Conservation (phyloP, 2,888 invertebrate genomes). For the Hoplodrina blanda region DNA sequence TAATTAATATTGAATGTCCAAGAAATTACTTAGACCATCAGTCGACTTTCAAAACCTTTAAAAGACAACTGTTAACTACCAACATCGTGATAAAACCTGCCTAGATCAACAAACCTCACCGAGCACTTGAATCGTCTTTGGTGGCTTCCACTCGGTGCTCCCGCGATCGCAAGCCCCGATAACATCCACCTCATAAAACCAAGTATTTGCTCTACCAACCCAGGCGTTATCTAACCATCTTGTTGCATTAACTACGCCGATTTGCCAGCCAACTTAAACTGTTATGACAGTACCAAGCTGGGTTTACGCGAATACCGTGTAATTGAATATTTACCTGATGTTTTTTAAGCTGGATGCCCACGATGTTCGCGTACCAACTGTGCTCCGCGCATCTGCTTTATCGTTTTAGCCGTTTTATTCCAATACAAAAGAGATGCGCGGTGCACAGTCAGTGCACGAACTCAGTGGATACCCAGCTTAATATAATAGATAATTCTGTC, state of each 20-base stretch:
- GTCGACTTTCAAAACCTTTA: neutral
- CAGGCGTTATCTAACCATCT: slow-evolving; percentile 60
- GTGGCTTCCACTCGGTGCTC: slow-evolving; percentile 52
- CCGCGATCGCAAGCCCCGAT: slow-evolving; percentile 50
- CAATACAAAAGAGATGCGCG: neutral
- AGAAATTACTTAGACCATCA: too few relatives aligned
- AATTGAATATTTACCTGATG: slow-evolving; percentile 57
- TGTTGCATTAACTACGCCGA: slow-evolving; percentile 61
- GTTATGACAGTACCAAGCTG: slow-evolving; percentile 44
- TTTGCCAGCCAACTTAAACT: slow-evolving; percentile 57
- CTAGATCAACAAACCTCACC: slow-evolving; percentile 32
- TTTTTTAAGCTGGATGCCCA: slow-evolving; percentile 14
- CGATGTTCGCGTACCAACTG: neutral
- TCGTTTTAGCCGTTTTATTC: neutral
- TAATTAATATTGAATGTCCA: too few relatives aligned
- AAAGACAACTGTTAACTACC: slow-evolving; percentile 5
- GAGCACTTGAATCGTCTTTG: slow-evolving; percentile 47
- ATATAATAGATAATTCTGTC: slow-evolving; percentile 3
- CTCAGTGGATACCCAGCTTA: slow-evolving; percentile 1
- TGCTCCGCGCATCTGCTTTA: neutral
- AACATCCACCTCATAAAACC: slow-evolving; percentile 53
- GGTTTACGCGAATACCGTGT: slow-evolving; percentile 50
- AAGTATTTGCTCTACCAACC: slow-evolving; percentile 50
- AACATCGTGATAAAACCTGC: slow-evolving; percentile 19
- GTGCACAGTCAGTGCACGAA: neutral